Conservation (phyloP, 30 jellyfish, hydroid and myxozoan species). For the Aurelia aurita region DNA sequence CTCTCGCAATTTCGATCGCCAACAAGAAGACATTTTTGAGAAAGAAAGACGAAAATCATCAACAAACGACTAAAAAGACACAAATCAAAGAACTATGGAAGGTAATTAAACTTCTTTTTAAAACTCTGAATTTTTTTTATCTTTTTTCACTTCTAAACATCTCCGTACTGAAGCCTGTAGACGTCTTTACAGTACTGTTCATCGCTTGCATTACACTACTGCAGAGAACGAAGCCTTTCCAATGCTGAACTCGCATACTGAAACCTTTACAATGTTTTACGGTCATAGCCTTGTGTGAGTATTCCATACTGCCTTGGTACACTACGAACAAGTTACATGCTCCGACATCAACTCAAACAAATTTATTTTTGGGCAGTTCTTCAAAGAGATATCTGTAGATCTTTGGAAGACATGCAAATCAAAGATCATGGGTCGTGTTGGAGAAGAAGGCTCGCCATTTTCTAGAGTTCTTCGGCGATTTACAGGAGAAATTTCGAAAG, state of each 20-base stretch:
- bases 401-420: not conserved
- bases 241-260: conserved; percentile 21
- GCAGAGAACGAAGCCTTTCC: conserved; percentile 21
- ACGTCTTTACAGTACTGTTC: conserved; percentile 10
- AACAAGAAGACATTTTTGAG: conserved; percentile 32
- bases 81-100: conserved; percentile 14
- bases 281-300: conserved; percentile 66
- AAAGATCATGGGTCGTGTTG: conserved; percentile 27
- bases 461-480: conserved; percentile 10
- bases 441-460: conserved; percentile 68
- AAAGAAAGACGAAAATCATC: conserved; percentile 14
- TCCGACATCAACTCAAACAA: not conserved
- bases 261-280: conserved; percentile 41
- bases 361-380: conserved; percentile 4
- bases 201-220: conserved; percentile 4
- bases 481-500: not conserved
- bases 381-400: not conserved
- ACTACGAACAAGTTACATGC: too few species aligned
- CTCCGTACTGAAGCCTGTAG: conserved; percentile 62
- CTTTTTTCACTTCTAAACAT: not conserved
- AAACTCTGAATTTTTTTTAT: not conserved
- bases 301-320: conserved; percentile 6
- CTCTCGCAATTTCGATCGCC: conserved; percentile 59
- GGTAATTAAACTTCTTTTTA: not conserved
- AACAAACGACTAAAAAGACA: conserved; percentile 10